phyloP scores from a whole-genome alignment of 2,888 invertebrate genomes.

The Lasioglossum calceatum region DNA sequence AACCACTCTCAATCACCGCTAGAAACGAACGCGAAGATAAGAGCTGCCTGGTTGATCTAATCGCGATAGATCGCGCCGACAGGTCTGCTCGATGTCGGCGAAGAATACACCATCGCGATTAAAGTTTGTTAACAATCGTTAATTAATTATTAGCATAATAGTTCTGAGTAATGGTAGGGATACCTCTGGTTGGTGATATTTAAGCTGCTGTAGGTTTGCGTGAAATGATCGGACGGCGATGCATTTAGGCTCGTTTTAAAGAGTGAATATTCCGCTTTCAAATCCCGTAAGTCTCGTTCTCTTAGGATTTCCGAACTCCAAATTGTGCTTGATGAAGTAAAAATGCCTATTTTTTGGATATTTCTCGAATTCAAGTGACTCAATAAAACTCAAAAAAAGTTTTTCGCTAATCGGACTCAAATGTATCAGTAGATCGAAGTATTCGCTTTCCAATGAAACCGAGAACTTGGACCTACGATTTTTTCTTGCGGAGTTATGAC shows the following conservation, averaged over 20 bases:
- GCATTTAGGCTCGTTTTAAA: background rate
- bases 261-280: background rate
- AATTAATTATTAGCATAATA: background rate
- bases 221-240: background rate
- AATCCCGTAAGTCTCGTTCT: background rate
- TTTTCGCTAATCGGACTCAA: rapidly evolving
- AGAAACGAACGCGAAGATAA: background rate
- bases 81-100: background rate
- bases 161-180: background rate
- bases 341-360: background rate
- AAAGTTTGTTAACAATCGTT: background rate
- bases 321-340: background rate
- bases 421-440: rapidly evolving
- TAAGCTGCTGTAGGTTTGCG: background rate
- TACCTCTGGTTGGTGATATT: background rate
- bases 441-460: background rate
- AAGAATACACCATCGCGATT: background rate
- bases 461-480: background rate
- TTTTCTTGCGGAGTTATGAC: background rate
- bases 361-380: background rate
- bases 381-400: background rate
- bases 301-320: background rate
- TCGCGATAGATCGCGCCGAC: background rate
- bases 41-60: background rate
- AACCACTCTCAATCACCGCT: constrained; percentile 5